A percentile compares a stretch with the other conserved stretches of the same genome.
Conservation (phyloP, 2,797 vertebrate species). For the Pseudochaenichthys georgianus region DNA sequence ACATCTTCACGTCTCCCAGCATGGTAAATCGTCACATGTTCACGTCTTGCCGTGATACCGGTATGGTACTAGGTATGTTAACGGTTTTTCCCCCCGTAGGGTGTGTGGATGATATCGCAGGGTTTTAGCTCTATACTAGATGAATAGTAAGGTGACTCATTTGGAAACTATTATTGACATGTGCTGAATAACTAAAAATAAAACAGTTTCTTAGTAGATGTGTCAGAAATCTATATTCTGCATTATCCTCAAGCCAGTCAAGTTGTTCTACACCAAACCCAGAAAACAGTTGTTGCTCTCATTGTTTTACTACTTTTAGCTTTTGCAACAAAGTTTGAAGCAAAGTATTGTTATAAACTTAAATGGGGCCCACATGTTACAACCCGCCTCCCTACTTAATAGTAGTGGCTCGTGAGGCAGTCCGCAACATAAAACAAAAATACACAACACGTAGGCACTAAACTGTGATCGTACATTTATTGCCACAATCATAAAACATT, state of each 20-base stretch:
- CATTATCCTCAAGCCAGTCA: neutral
- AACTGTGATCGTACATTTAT: no score
- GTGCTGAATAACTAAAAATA: neutral
- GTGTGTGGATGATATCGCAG: no score
- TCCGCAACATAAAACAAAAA: no score
- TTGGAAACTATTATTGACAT: neutral
- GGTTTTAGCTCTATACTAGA: neutral
- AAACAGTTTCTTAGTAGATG: neutral
- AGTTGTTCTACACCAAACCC: neutral
- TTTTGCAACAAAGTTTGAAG: neutral
- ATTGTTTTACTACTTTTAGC: neutral
- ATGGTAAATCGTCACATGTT: no score
- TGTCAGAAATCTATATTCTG: neutral
- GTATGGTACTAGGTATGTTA: slow-evolving; percentile 89
- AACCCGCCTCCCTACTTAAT: no score
- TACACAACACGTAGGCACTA: no score
- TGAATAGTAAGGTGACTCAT: neutral
- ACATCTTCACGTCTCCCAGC: no score
- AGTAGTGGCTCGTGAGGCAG: no score
- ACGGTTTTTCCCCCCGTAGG: no score
- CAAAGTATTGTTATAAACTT: no score
- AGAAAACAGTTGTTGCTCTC: neutral
- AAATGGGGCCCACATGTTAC: neutral
- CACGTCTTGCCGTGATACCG: no score
- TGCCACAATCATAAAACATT: no score